Evolutionary conservation across 2,113 vertebrate genomes (phyloP).

Genomic region (Pandion haliaetus): DNA sequence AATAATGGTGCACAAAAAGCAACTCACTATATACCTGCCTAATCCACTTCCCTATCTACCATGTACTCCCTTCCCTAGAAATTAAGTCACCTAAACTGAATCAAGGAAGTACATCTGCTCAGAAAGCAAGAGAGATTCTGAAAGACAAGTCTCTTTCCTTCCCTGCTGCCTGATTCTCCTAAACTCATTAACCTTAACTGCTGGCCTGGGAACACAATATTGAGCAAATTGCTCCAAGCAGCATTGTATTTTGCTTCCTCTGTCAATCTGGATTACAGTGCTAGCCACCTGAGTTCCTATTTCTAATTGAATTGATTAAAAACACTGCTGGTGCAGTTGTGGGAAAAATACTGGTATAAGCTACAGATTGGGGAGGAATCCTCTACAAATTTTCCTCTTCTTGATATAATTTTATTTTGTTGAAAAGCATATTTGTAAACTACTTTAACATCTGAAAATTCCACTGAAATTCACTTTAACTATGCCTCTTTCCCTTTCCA

Average conservation of each 20-base stretch:
- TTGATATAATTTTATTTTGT: background rate
- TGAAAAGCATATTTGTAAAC: background rate
- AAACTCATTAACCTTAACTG: background rate
- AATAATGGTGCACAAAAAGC: background rate
- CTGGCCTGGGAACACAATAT: background rate
- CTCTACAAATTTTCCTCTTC: background rate
- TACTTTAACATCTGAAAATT: background rate
- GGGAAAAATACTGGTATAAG: background rate
- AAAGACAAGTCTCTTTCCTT: background rate
- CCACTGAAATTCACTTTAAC: background rate
- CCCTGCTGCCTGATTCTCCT: background rate
- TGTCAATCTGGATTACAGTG: background rate
- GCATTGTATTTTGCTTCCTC: background rate
- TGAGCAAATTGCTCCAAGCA: background rate
- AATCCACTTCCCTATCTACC: background rate
- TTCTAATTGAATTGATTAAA: background rate
- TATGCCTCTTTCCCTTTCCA: background rate
- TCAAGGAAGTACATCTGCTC: background rate
- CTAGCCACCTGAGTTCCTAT: background rate
- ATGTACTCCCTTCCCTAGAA: background rate
- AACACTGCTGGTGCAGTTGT: background rate
- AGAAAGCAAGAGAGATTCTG: background rate
- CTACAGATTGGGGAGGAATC: rapidly evolving
- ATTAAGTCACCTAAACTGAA: background rate
- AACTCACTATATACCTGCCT: background rate